Evolutionary conservation across 2,113 vertebrate genomes (phyloP), one percentile per base, ranked within the genome.

Genomic region (Brachirus orientalis): DNA sequence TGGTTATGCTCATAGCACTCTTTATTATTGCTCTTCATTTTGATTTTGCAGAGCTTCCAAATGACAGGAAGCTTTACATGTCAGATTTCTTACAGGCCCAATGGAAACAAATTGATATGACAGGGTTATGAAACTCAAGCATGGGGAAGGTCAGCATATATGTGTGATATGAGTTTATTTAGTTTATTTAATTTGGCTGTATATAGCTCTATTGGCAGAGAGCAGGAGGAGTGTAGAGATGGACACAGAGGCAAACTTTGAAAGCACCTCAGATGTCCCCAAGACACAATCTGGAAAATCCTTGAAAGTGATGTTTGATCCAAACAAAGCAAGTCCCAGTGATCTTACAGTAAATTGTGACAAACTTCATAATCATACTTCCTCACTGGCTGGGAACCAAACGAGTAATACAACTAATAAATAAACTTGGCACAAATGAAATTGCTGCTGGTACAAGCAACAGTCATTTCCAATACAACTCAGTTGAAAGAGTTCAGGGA

Each of bases 301-400:
- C 40, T 57, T 54, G 57, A 77, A 73, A 74, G 36, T 45, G 36
- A 69, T 46, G 56, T 65, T 38, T 52, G 2, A 63, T 36, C 37
- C 19, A 5, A 16, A 22, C 52, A 47, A 11, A 53, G 47, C 43
- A 6, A 1, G 44, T 52, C 35, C 16, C 9, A 11, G 66, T 50
- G 28, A 28, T 48, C 19, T 1, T 8, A n/a, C n/a, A n/a, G n/a
- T n/a, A 20, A 65, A 40, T 12, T 28, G 28, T 28, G 53, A 37
- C 11, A n/a, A n/a, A n/a, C n/a, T n/a, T n/a, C n/a, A n/a, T 40
- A 22, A 48, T 55, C 44, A 22, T 10, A 47, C 38, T 0, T 37
- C 1, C 16, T 46, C 12, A 4, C 8, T 1, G 48, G 20, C 59
- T 22, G 19, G 19, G 14, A 43, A 52, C 20, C n/a, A 51, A 57